A percentile compares a stretch with the other conserved stretches of the same genome.
Conservation (phyloP, 2,113 vertebrate genomes). For the Thamnophis sirtalis region DNA sequence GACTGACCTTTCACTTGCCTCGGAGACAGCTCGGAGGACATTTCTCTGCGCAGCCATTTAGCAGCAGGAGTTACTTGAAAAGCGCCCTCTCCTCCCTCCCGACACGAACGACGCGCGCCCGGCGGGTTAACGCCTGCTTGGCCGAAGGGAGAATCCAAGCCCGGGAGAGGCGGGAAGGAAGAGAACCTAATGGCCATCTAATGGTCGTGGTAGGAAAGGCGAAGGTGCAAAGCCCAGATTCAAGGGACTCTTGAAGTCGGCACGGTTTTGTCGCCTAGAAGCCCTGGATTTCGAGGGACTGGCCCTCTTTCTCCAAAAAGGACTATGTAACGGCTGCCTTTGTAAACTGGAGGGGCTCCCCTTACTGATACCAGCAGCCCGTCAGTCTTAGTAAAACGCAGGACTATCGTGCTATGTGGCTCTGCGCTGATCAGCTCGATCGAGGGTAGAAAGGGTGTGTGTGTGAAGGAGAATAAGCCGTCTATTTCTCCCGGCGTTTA, state of each 20-base stretch:
- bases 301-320: background rate
- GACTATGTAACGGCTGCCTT: background rate
- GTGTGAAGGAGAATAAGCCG: background rate
- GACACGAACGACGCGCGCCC: background rate
- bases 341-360: background rate
- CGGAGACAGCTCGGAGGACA: background rate
- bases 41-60: no score
- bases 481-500: background rate
- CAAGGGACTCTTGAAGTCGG: fast-evolving
- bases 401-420: background rate
- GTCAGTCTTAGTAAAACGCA: background rate
- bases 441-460: background rate
- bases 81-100: background rate
- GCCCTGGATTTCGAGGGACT: background rate
- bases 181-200: background rate
- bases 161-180: background rate
- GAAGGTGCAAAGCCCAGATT: background rate
- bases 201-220: background rate
- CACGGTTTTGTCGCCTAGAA: slow-evolving; percentile 16
- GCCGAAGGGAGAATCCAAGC: background rate
- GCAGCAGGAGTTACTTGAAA: background rate
- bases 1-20: background rate
- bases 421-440: background rate
- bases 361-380: background rate
- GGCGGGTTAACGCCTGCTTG: background rate